Conservation (phyloP, 2,797 vertebrate species). For the Remorina albescens region DNA sequence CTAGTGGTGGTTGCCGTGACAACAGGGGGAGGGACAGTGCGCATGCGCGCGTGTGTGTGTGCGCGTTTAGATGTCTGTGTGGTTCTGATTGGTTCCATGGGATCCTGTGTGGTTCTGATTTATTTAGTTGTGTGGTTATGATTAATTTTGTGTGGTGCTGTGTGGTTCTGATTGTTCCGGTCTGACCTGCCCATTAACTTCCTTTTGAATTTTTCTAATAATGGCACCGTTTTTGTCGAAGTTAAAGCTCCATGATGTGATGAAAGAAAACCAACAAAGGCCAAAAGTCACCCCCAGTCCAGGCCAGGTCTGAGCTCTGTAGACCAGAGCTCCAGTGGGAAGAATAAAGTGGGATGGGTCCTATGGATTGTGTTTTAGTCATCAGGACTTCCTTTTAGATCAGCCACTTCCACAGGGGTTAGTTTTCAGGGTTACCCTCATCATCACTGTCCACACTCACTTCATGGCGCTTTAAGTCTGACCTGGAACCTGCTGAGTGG, state of each 20-base stretch:
- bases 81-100: slow-evolving; percentile 6
- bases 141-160: background rate
- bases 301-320: too few relatives aligned
- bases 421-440: too few relatives aligned
- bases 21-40: slow-evolving; percentile 5
- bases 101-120: slow-evolving; percentile 38
- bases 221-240: background rate
- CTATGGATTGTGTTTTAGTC: too few relatives aligned
- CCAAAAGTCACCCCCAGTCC: too few relatives aligned
- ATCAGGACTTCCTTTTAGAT: too few relatives aligned
- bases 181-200: background rate
- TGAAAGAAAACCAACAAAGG: background rate
- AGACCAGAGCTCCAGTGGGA: too few relatives aligned
- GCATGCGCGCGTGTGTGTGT: slow-evolving; percentile 13
- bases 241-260: slow-evolving; percentile 60
- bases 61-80: slow-evolving; percentile 21
- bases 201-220: slow-evolving; percentile 6
- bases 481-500: slow-evolving; percentile 1
- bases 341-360: too few relatives aligned
- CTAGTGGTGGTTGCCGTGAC: slow-evolving; percentile 72
- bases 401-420: too few relatives aligned
- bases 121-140: slow-evolving; percentile 32
- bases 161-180: background rate
- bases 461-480: slow-evolving; percentile 58
- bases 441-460: slow-evolving; percentile 8